Evolutionary conservation across 1,140 invertebrate genomes (phyloP).

Genomic region (Leptinotarsa texana): DNA sequence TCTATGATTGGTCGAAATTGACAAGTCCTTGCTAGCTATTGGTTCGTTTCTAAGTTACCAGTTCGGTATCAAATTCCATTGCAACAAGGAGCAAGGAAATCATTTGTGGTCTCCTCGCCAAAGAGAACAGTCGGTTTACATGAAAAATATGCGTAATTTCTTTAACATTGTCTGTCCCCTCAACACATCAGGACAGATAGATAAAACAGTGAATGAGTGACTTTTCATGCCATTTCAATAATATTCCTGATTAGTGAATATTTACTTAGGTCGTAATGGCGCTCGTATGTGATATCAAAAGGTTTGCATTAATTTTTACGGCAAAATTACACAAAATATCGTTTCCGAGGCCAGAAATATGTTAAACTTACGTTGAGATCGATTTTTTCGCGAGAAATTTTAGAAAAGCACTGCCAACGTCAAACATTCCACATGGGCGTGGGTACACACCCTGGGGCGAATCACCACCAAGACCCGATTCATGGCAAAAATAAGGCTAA

Average conservation of each 20-base stretch:
- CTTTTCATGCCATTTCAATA: constrained; percentile 54
- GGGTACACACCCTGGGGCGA: constrained; percentile 27
- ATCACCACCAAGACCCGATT: background rate
- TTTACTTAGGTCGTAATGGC: constrained; percentile 54
- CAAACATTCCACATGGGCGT: constrained; percentile 25
- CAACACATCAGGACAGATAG: constrained; percentile 51
- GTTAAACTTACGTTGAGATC: constrained; percentile 47
- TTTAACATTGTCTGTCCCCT: constrained; percentile 48
- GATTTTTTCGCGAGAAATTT: constrained; percentile 26
- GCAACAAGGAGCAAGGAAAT: constrained; percentile 37
- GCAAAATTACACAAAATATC: constrained; percentile 43
- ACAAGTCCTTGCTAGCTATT: constrained; percentile 26
- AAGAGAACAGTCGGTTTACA: constrained; percentile 54
- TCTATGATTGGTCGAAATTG: constrained; percentile 35
- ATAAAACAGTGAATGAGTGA: constrained; percentile 56
- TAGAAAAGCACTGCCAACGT: constrained; percentile 13
- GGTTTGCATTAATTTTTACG: constrained; percentile 56
- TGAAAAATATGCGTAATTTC: constrained; percentile 51
- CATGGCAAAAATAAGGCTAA: constrained; percentile 14
- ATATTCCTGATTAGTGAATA: constrained; percentile 53
- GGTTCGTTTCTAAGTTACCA: constrained; percentile 39
- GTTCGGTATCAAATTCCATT: constrained; percentile 38
- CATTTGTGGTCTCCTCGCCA: constrained; percentile 56
- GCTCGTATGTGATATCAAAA: constrained; percentile 55
- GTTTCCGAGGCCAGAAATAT: constrained; percentile 51